A percentile compares a stretch with the other conserved stretches of the same genome.
These are phyloP conservation scores for Phaethornis superciliosus DNA, from an alignment of 2,113 vertebrate genomes.

Conservation along the genomic window DNA sequence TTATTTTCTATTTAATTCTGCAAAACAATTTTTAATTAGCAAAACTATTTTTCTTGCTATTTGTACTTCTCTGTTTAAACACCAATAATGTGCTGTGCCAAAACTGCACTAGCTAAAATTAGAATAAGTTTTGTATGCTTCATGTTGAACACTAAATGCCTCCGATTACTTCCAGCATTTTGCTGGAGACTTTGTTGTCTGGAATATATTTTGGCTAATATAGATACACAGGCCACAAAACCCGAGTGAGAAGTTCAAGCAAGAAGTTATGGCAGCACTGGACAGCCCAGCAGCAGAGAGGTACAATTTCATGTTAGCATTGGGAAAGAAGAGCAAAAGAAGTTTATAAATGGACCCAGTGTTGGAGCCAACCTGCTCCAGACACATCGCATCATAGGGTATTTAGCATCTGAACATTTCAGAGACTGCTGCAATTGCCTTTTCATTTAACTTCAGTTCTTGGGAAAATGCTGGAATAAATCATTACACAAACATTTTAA, in stretches of 20 bases:
- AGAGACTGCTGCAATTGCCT: background rate
- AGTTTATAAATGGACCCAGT: background rate
- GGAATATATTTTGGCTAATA: background rate
- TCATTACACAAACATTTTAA: background rate
- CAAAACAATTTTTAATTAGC: background rate
- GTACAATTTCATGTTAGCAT: fast-evolving
- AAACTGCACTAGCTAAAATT: background rate
- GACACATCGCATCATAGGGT: background rate
- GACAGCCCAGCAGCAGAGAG: background rate
- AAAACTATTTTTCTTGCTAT: background rate
- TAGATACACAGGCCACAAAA: background rate
- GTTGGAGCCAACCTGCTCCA: background rate
- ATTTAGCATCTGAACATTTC: background rate
- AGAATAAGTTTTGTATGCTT: background rate
- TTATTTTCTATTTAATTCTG: background rate
- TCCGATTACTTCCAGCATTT: background rate
- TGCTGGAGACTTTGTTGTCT: background rate
- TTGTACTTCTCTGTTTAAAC: background rate
- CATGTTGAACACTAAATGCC: background rate
- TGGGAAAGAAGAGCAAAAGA: background rate
- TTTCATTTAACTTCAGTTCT: background rate
- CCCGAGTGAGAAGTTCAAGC: background rate
- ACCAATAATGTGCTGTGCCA: background rate
- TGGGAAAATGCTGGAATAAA: slow-evolving; percentile 35
- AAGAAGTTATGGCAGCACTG: background rate